phyloP scores from a whole-genome alignment of 2,797 vertebrate genomes.

The Oreortyx pictus region DNA sequence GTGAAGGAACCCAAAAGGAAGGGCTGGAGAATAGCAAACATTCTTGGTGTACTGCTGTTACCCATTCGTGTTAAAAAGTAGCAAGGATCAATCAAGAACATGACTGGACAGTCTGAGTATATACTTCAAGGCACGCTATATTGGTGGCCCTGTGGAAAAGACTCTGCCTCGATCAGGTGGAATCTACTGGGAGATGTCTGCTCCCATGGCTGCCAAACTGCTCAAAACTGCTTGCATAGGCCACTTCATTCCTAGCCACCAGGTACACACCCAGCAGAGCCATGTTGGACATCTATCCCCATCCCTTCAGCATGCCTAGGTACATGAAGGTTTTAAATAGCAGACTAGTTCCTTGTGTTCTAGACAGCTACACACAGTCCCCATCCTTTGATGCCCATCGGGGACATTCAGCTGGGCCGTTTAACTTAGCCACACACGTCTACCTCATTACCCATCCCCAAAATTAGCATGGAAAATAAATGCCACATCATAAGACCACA shows the following conservation, averaged over 20 bases:
- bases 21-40: background rate
- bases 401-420: background rate
- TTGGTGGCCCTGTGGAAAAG: background rate
- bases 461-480: background rate
- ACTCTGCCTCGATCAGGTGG: background rate
- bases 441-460: background rate
- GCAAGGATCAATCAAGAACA: background rate
- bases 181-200: background rate
- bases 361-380: background rate
- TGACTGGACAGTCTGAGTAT: too few species aligned
- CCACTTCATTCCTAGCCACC: background rate
- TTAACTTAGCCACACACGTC: background rate
- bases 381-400: background rate
- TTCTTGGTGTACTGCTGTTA: background rate
- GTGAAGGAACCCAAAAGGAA: background rate
- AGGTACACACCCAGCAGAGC: background rate
- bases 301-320: fast-evolving
- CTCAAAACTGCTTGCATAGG: background rate
- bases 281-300: background rate
- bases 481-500: background rate
- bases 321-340: fast-evolving
- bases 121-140: background rate
- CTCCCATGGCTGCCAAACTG: background rate
- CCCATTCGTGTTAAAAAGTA: background rate
- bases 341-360: background rate